phyloP scores from a whole-genome alignment of 2,888 invertebrate genomes.

The Chloroclysta siterata region DNA sequence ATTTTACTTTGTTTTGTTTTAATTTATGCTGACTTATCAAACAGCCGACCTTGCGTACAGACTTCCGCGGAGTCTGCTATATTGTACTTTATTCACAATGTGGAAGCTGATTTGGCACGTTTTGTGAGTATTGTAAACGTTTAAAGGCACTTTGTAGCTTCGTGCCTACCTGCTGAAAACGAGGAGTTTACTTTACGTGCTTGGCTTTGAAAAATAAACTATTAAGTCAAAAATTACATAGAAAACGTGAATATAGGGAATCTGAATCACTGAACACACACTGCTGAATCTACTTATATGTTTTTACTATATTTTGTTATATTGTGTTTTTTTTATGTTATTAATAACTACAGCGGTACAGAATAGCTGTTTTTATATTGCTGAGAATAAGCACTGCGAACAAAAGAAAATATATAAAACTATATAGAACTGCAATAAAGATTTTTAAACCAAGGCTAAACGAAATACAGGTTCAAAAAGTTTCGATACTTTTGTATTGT shows the following conservation, averaged over 20 bases:
- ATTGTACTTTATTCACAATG: conserved; percentile 15
- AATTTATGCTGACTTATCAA: conserved; percentile 21
- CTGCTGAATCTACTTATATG: no score
- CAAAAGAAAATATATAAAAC: no score
- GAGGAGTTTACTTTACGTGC: conserved; percentile 10
- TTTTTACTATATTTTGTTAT: no score
- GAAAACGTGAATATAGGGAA: not conserved
- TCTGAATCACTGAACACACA: no score
- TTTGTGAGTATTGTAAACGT: conserved; percentile 27
- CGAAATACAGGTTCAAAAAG: not conserved
- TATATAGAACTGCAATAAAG: no score
- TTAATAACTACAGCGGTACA: no score
- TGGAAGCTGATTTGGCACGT: conserved; percentile 39
- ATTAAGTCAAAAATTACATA: not conserved
- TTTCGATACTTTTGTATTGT: not conserved
- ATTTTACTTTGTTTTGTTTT: conserved; percentile 19
- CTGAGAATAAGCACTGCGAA: no score
- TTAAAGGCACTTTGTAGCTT: conserved; percentile 18
- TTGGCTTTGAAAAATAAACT: not conserved
- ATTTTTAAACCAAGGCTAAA: not conserved
- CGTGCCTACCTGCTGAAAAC: conserved; percentile 21
- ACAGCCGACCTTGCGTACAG: conserved; percentile 24
- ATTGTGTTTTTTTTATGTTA: no score
- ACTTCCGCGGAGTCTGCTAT: conserved; percentile 27
- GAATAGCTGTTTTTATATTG: no score